Base-by-base conservation (phyloP, 2,888 invertebrate genomes). In the Quadroppia sp. region DNA sequence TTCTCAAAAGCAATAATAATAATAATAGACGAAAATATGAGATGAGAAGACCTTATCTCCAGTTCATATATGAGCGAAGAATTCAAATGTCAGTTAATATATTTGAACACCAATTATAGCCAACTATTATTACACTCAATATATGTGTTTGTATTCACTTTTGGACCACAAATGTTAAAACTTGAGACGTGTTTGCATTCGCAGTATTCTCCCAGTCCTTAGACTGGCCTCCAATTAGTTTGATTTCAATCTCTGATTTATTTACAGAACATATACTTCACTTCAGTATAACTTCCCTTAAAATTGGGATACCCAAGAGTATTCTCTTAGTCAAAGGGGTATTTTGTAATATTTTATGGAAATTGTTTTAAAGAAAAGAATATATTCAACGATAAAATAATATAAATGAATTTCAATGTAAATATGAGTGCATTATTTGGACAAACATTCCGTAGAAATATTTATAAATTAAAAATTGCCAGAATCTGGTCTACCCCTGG, bases 1-100 rank as follows among this genome's bases (percentile, higher is more conserved):
- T 53, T 53, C 4, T 7, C 6, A 53, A 53, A 23, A 25, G 25
- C 25, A 45, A 17, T 45, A 45, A 45, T 45, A 53, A 25, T 25
- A 23, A 53, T 53, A 53, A 53, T 23, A 25, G 53, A 53, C 4
- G 25, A 53, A 11, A 25, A 25, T 6, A 45, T 36, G 45, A 45
- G 36, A 36, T 36, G 36, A 36, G n/a, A n/a, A n/a, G 50, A 13
- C 25, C 53, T 53, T 53, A 53, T 53, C 53, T 53, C 25, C 11
- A 53, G 53, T 9, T 23, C 9, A 25, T 9, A 53, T 11, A n/a
- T n/a, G 23, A 53, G 25, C 23, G 53, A n/a, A 25, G 53, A 53
- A 53, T 53, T 25, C 25, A 53, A 53, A 53, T 53, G 53, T 53
- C 53, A 53, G 53, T 53, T 53, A 53, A 53, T 53, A 53, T 53